phyloP scores from a whole-genome alignment of 2,888 invertebrate species.

The Diabrotica balteata region DNA sequence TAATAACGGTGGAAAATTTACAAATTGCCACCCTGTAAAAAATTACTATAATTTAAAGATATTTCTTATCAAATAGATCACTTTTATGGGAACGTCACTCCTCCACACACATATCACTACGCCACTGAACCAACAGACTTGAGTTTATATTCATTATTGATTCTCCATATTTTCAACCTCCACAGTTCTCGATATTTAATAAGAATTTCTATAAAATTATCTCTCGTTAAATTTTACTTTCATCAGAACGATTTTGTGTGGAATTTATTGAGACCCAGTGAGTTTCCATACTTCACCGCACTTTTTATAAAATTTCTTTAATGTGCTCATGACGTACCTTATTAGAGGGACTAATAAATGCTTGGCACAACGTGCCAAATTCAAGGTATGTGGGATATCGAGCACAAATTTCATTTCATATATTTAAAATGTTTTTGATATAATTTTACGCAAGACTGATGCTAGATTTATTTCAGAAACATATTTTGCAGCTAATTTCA shows the following conservation, averaged over 20 bases:
- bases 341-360: neutral
- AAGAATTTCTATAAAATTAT: constrained; percentile 13
- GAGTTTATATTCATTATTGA: constrained; percentile 15
- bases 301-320: constrained; percentile 2
- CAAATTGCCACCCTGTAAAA: too few relatives aligned
- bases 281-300: constrained; percentile 4
- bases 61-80: too few relatives aligned
- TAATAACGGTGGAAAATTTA: too few relatives aligned
- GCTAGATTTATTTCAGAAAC: too few relatives aligned
- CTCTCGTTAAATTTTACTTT: constrained; percentile 9
- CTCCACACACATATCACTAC: neutral
- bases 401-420: too few relatives aligned
- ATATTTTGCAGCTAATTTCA: too few relatives aligned
- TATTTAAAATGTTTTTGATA: too few relatives aligned
- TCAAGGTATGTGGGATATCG: too few relatives aligned
- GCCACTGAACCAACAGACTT: neutral
- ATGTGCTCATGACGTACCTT: constrained; percentile 1
- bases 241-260: constrained; percentile 5
- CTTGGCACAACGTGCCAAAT: neutral
- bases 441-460: too few relatives aligned
- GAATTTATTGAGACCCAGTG: constrained; percentile 1
- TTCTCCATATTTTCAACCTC: constrained; percentile 9
- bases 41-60: too few relatives aligned
- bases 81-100: too few relatives aligned
- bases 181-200: constrained; percentile 2